A percentile compares a stretch with the other conserved stretches of the same genome.
Evolutionary conservation across 2,888 invertebrate species (phyloP).

Genomic region (Drosophila monieri): DNA sequence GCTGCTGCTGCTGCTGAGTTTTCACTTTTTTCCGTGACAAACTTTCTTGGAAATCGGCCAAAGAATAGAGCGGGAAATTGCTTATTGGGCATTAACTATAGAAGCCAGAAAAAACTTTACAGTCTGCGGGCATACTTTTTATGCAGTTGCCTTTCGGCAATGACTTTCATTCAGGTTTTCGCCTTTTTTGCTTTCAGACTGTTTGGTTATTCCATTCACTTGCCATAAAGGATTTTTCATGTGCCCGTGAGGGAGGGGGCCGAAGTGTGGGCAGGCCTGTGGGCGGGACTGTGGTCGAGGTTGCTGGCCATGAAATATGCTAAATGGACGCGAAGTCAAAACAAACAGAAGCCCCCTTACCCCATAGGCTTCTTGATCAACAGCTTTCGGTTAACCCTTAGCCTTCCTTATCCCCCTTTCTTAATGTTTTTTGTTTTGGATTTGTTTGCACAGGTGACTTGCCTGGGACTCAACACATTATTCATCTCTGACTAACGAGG

Average conservation of each 20-base stretch:
- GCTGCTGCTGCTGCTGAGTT: constrained; percentile 36
- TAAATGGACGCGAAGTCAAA: constrained; percentile 32
- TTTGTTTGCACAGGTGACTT: constrained; percentile 11
- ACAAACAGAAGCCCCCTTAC: neutral
- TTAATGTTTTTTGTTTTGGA: neutral
- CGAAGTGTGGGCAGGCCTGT: no score
- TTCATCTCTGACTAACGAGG: constrained; percentile 25
- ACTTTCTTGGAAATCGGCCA: constrained; percentile 3
- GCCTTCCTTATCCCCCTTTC: neutral
- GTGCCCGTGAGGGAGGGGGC: neutral
- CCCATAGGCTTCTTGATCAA: constrained; percentile 19
- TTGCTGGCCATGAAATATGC: constrained; percentile 39
- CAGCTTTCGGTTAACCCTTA: constrained; percentile 8
- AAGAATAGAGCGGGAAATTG: constrained; percentile 26
- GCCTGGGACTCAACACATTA: constrained; percentile 28
- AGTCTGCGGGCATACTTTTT: neutral
- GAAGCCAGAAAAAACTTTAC: neutral
- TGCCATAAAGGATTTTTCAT: constrained; percentile 34
- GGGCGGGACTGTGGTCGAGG: constrained; percentile 11
- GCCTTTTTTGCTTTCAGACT: constrained; percentile 15
- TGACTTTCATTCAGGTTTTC: constrained; percentile 16
- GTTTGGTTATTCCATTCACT: constrained; percentile 33
- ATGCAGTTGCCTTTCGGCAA: constrained; percentile 6
- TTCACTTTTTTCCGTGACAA: constrained; percentile 15
- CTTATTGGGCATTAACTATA: constrained; percentile 42